These are phyloP conservation scores for Temnothorax longispinosus DNA, from an alignment of 1,140 invertebrate species.

Conservation along the genomic window DNA sequence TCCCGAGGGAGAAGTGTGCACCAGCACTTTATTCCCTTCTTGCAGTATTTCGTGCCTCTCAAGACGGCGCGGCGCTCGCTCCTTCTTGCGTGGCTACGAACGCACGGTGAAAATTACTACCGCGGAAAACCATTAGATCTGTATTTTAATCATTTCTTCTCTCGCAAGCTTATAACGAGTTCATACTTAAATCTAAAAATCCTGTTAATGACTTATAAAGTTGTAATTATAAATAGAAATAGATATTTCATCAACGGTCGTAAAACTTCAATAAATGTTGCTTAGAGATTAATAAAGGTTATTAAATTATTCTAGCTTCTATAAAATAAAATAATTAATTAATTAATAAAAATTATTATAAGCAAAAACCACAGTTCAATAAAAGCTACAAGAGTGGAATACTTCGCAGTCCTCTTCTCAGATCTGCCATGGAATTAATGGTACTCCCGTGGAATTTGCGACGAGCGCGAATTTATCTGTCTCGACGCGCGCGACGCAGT, in stretches of 20 bases:
- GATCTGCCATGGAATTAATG: neutral
- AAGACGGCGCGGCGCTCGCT: conserved; percentile 33
- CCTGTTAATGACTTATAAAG: neutral
- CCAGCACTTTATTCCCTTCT: conserved; percentile 62
- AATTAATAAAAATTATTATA: neutral
- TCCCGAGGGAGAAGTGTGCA: conserved; percentile 29
- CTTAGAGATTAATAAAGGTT: neutral
- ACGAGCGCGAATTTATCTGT: conserved; percentile 47
- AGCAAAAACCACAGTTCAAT: neutral
- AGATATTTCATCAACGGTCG: neutral
- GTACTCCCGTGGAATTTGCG: conserved; percentile 19
- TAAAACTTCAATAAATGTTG: neutral
- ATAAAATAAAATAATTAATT: neutral
- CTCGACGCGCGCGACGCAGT: conserved; percentile 46
- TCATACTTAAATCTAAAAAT: neutral
- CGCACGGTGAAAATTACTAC: conserved; percentile 7
- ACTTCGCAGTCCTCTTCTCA: neutral
- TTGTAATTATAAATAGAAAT: neutral
- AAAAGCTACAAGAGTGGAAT: neutral
- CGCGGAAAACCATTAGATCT: neutral
- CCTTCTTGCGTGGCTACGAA: neutral
- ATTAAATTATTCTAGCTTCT: neutral
- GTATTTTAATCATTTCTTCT: neutral
- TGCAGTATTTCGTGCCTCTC: conserved; percentile 56
- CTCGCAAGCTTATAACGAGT: neutral